Base-by-base conservation (phyloP, 2,888 invertebrate genomes). In the Drosophila phalerata region DNA sequence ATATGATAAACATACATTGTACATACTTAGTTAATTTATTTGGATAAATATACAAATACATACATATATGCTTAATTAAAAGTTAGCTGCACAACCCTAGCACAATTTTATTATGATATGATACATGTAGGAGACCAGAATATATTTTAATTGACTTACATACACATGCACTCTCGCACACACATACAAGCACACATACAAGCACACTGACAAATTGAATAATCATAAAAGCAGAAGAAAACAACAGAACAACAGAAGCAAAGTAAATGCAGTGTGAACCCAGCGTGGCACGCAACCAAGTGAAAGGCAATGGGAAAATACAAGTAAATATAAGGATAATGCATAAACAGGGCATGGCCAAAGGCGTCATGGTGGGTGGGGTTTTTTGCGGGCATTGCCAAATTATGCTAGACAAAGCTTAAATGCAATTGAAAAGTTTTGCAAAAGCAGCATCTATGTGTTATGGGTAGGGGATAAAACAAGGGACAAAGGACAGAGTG, bases 361-460 rank as follows among this genome's bases (percentile, higher is more conserved):
- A 17, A n/a, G 52, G 63, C 49, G 17, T 13, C 15, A 28, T 38
- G 25, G 32, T 10, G 47, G 32, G 10, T 10, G 30, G 13, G 5
- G 37, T 11, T 42, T 42, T 42, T 48, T 11, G 53, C 28, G 57
- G 67, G 57, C 53, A 56, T 60, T 71, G 68, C 69, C 67, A 70
- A 73, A 75, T 78, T 70, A 69, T 69, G 63, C 80, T 51, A 80
- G 83, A 82, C 68, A 74, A 85, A 80, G 76, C 82, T 80, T 58
- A 80, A 83, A 85, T 83, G 80, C 80, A 83, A 85, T 83, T 83
- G 85, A 83, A 85, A 83, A 82, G 76, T 82, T 85, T 71, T 15
- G 51, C 64, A 32, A 43, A 62, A 64, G 51, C 58, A 58, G 61
- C 48, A 57, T 15, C 66, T 45, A 38, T 32, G 15, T 47, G 52